phyloP scores from a whole-genome alignment of 1,140 invertebrate species.

The Macrobrachium rosenbergii region DNA sequence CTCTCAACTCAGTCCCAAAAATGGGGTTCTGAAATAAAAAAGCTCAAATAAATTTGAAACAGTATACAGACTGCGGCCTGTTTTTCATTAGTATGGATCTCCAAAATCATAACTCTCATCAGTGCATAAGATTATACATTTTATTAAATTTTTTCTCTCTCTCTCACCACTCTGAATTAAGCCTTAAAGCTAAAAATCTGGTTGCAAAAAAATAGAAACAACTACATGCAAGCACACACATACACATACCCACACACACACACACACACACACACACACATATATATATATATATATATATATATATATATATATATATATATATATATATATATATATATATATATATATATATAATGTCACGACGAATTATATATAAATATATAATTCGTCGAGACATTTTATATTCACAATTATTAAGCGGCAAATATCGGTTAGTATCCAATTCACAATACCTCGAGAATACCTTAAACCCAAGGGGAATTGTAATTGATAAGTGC shows the following conservation, averaged over 20 bases:
- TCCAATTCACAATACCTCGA: too few species aligned
- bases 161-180: neutral
- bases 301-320: conserved; percentile 17
- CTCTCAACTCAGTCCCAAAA: too few species aligned
- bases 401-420: too few species aligned
- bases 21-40: too few species aligned
- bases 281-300: conserved; percentile 3
- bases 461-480: too few species aligned
- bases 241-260: neutral
- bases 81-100: too few species aligned
- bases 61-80: too few species aligned
- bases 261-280: neutral
- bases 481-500: too few species aligned
- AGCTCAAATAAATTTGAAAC: too few species aligned
- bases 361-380: neutral
- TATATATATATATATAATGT: neutral
- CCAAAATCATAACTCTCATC: too few species aligned
- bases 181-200: neutral
- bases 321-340: conserved; percentile 17
- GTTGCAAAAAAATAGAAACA: neutral
- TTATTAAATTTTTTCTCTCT: neutral
- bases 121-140: neutral
- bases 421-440: too few species aligned
- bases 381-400: neutral
- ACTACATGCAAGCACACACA: neutral